Conservation (phyloP, 2,888 invertebrate species). For the Diaphora mendica region DNA sequence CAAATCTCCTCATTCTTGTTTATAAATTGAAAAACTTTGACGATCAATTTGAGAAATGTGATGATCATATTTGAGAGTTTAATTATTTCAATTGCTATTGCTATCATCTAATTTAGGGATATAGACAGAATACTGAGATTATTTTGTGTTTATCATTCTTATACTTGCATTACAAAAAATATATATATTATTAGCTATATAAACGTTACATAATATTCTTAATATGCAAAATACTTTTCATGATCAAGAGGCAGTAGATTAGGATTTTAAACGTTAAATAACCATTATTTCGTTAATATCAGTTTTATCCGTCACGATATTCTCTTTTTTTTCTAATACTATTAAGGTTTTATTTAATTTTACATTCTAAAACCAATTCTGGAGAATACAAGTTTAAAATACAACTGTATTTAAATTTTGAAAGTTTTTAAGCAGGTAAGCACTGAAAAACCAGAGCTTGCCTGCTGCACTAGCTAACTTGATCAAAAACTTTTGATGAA, state of each 20-base stretch:
- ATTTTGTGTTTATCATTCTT: background rate
- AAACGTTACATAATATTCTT: no score
- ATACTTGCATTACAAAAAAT: no score
- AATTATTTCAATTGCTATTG: background rate
- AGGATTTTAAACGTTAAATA: no score
- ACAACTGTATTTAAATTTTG: background rate
- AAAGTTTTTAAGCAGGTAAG: background rate
- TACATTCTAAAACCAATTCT: background rate
- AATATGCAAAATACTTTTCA: no score
- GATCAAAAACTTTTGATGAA: conserved; percentile 45
- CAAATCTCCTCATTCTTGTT: conserved; percentile 30
- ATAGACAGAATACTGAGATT: background rate
- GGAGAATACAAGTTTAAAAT: background rate
- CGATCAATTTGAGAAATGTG: conserved; percentile 15
- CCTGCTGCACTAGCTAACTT: conserved; percentile 33
- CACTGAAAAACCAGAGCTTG: background rate
- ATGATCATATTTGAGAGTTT: background rate
- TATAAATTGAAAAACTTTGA: conserved; percentile 57
- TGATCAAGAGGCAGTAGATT: no score
- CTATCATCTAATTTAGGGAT: background rate
- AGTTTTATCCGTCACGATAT: no score
- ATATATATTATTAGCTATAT: no score
- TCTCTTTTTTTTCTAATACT: no score
- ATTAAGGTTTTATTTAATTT: background rate
- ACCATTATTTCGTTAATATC: no score